phyloP scores from a whole-genome alignment of 1,140 invertebrate species.

The Venustaconcha ellipsiformis region DNA sequence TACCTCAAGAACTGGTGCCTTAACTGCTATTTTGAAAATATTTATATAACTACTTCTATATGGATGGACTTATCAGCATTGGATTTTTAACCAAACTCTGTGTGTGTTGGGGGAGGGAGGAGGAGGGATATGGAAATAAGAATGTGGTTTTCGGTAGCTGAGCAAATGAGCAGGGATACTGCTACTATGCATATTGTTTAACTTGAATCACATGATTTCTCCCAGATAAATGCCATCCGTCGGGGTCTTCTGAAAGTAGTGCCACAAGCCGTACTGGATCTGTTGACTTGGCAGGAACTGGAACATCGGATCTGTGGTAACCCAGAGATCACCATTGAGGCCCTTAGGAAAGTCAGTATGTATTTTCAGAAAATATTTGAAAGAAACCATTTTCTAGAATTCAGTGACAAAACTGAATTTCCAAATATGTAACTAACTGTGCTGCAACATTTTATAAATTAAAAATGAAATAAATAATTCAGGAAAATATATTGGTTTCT shows the following conservation, averaged over 20 bases:
- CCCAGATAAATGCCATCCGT: constrained; percentile 60
- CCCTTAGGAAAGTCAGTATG: constrained; percentile 60
- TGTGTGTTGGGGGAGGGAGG: too few relatives aligned
- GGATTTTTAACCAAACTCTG: too few relatives aligned
- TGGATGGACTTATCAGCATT: too few relatives aligned
- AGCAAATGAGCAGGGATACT: background rate
- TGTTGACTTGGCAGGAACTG: constrained; percentile 68
- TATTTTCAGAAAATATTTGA: background rate
- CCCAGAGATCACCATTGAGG: constrained; percentile 65
- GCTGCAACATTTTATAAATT: too few relatives aligned
- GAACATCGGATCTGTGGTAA: constrained; percentile 67
- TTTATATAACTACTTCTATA: too few relatives aligned
- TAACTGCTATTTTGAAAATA: too few relatives aligned
- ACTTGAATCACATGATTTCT: background rate
- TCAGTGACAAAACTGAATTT: too few relatives aligned
- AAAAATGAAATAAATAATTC: too few relatives aligned
- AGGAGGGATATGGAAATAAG: too few relatives aligned
- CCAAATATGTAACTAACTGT: too few relatives aligned
- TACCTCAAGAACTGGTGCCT: too few relatives aligned
- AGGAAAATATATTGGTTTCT: too few relatives aligned
- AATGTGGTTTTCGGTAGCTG: background rate
- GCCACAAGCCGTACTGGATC: constrained; percentile 65
- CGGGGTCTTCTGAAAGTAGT: constrained; percentile 63
- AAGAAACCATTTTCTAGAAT: background rate
- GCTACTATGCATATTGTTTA: background rate